A percentile compares a stretch with the other conserved stretches of the same genome.
Evolutionary conservation across 1,140 invertebrate species (phyloP).

Genomic region (Drosophila sturtevanti): DNA sequence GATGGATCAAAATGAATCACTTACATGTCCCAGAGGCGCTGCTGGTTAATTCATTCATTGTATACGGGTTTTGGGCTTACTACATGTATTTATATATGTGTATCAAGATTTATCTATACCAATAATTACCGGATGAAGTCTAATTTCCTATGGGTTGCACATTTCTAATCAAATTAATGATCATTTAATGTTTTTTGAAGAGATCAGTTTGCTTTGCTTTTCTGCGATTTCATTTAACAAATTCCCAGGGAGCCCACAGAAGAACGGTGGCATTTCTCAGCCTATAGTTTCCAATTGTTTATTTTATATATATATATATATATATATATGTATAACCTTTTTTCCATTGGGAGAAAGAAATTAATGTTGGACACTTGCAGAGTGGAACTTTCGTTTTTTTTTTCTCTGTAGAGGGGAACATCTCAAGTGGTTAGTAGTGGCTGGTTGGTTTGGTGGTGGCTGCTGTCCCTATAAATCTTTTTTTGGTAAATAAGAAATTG

Average conservation of each 20-base stretch:
- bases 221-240: slow-evolving; percentile 29
- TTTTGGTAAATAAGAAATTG: slow-evolving; percentile 58
- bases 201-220: not conserved
- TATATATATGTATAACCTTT: not conserved
- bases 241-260: slow-evolving; percentile 53
- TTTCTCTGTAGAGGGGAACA: slow-evolving; percentile 30
- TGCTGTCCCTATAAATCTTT: slow-evolving; percentile 73
- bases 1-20: slow-evolving; percentile 11
- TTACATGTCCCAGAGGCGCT: slow-evolving; percentile 48
- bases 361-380: slow-evolving; percentile 50
- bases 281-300: slow-evolving; percentile 73
- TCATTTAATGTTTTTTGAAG: slow-evolving; percentile 51
- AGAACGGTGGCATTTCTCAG: slow-evolving; percentile 64
- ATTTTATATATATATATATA: slow-evolving; percentile 49
- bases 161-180: slow-evolving; percentile 75
- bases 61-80: slow-evolving; percentile 27
- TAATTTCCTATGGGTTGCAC: slow-evolving; percentile 72
- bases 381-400: slow-evolving; percentile 77
- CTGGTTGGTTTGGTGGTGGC: no score
- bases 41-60: slow-evolving; percentile 29
- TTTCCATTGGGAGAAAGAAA: slow-evolving; percentile 41
- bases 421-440: slow-evolving; percentile 53
- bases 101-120: slow-evolving; percentile 68
- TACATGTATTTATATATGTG: slow-evolving; percentile 51
- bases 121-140: slow-evolving; percentile 77